These are phyloP conservation scores for Microctenopoma lineatum DNA, from an alignment of 2,797 vertebrate species.

Conservation along the genomic window DNA sequence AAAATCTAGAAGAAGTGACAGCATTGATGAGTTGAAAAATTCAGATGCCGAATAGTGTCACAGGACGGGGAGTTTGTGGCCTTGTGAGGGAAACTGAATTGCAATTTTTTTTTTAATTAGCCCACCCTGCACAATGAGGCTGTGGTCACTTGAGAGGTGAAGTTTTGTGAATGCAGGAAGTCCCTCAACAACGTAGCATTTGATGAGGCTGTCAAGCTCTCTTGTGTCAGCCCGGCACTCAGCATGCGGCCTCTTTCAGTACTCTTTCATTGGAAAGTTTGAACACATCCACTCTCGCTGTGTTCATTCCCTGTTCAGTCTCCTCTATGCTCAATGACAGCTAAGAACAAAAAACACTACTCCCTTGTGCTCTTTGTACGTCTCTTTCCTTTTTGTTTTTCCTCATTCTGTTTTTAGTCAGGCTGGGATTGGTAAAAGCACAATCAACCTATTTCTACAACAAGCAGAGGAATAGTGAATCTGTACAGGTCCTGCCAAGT, in stretches of 20 bases:
- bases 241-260: conserved; percentile 73
- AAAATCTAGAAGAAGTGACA: no score
- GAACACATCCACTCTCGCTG: conserved; percentile 71
- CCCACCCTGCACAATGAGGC: conserved; percentile 41
- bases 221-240: conserved; percentile 71
- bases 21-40: neutral
- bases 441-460: conserved; percentile 72
- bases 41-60: conserved; percentile 28
- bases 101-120: conserved; percentile 60
- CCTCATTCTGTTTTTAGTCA: conserved; percentile 44
- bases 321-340: conserved; percentile 55
- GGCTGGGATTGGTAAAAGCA: conserved; percentile 70
- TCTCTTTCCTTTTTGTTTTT: conserved; percentile 39
- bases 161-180: conserved; percentile 67
- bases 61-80: conserved; percentile 49
- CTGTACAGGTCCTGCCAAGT: conserved; percentile 71
- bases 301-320: conserved; percentile 63
- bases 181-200: conserved; percentile 54
- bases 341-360: conserved; percentile 71
- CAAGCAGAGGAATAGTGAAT: conserved; percentile 62
- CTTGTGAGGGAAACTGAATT: conserved; percentile 51
- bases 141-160: conserved; percentile 55
- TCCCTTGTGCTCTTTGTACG: conserved; percentile 67
- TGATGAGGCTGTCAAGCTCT: conserved; percentile 73
- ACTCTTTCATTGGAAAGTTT: conserved; percentile 69